phyloP scores from a whole-genome alignment of 1,140 invertebrate species.

The Lepidostoma basale region DNA sequence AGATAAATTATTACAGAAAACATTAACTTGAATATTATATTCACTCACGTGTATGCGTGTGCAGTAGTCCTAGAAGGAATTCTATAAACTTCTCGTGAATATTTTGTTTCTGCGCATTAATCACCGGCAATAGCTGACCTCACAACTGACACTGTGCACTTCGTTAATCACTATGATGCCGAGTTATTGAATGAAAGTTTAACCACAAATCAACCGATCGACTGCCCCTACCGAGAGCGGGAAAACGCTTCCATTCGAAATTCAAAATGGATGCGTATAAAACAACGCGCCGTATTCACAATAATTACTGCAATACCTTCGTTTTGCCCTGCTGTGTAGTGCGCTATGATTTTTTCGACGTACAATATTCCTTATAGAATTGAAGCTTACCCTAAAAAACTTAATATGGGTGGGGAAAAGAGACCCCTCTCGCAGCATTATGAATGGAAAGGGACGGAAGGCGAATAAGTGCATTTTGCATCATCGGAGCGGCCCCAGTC shows the following conservation, averaged over 20 bases:
- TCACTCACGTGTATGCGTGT: no score
- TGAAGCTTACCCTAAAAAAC: constrained; percentile 44
- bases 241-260: constrained; percentile 16
- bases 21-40: no score
- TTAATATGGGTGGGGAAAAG: constrained; percentile 40
- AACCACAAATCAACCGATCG: neutral
- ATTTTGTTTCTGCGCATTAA: no score
- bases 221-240: constrained; percentile 1
- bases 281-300: neutral
- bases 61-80: no score
- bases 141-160: neutral
- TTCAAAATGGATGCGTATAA: constrained; percentile 17
- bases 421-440: constrained; percentile 26
- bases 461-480: constrained; percentile 47
- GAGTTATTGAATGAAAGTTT: constrained; percentile 5
- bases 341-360: constrained; percentile 28
- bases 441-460: constrained; percentile 35
- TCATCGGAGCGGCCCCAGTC: constrained; percentile 37
- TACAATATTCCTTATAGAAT: constrained; percentile 32
- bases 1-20: no score
- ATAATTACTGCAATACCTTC: neutral
- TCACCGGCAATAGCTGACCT: neutral
- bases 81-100: no score
- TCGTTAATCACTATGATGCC: neutral
- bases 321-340: constrained; percentile 1